Percentiles rank a stretch among this genome's conserved stretches.
Evolutionary conservation across 2,113 vertebrate species (phyloP).

Genomic region (Xyliphius kryptos): DNA sequence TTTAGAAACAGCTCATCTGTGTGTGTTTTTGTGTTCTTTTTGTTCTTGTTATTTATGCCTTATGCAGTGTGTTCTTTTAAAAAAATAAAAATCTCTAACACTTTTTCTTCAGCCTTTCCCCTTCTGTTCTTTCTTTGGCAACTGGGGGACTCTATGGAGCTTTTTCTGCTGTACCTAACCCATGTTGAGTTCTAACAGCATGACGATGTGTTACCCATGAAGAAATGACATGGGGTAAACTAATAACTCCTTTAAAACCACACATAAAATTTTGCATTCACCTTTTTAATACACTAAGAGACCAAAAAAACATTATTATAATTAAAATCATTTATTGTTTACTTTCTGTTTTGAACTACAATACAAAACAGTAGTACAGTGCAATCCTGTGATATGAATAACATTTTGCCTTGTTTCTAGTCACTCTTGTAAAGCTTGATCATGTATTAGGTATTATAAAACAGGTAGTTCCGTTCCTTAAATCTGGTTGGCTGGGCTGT

Average conservation of each 20-base stretch:
- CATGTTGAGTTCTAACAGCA: conserved; percentile 24
- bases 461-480: no score
- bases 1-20: no score
- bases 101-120: conserved; percentile 11
- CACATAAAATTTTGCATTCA: background rate
- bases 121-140: conserved; percentile 15
- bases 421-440: no score
- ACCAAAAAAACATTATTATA: no score
- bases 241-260: conserved; percentile 17
- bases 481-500: no score
- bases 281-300: background rate
- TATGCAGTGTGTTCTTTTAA: background rate
- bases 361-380: no score
- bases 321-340: background rate
- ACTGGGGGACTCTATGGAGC: conserved; percentile 30
- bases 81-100: background rate
- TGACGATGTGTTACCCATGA: conserved; percentile 21
- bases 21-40: background rate
- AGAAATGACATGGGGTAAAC: conserved; percentile 41
- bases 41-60: no score
- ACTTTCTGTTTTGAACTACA: no score
- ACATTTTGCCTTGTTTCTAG: no score
- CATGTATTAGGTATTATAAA: no score
- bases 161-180: conserved; percentile 34
- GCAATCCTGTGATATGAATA: no score